Evolutionary conservation across 2,797 vertebrate genomes (phyloP).

Genomic region (Lagocephalus sceleratus): DNA sequence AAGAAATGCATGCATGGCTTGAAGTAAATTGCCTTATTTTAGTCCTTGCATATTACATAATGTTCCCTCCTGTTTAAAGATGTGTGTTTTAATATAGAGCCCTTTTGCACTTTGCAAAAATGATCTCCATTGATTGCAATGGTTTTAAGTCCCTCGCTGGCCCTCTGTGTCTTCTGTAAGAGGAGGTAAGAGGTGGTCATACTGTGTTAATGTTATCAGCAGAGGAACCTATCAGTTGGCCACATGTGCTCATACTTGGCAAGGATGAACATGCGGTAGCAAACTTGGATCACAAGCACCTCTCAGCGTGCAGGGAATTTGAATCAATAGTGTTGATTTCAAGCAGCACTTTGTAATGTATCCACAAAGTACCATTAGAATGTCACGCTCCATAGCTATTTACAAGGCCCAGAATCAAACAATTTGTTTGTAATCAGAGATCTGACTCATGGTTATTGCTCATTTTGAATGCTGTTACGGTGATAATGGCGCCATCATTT

Average conservation of each 20-base stretch:
- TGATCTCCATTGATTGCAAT: constrained; percentile 82
- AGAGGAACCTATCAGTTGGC: constrained; percentile 23
- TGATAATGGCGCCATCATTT: constrained; percentile 40
- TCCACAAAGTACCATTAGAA: constrained; percentile 32
- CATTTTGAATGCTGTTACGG: constrained; percentile 27
- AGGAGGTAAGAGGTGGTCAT: constrained; percentile 56
- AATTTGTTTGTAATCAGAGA: constrained; percentile 28
- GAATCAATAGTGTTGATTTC: constrained; percentile 13
- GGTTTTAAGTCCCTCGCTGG: constrained; percentile 61
- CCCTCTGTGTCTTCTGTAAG: constrained; percentile 64
- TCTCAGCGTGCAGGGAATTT: neutral
- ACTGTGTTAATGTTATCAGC: constrained; percentile 47
- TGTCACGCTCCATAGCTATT: constrained; percentile 27
- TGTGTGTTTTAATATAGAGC: constrained; percentile 61
- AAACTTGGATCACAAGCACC: constrained; percentile 34
- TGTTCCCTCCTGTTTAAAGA: constrained; percentile 56
- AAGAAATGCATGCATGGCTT: constrained; percentile 73
- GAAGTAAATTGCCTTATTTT: constrained; percentile 73
- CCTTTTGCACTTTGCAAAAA: constrained; percentile 81
- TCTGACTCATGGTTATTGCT: constrained; percentile 31
- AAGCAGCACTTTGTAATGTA: constrained; percentile 21
- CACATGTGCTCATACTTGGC: constrained; percentile 31
- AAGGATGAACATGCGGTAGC: constrained; percentile 24
- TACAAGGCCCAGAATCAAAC: constrained; percentile 37
- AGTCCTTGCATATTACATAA: constrained; percentile 60